Evolutionary conservation across 2,797 vertebrate species (phyloP).

Genomic region (Acanthurus lineatus): DNA sequence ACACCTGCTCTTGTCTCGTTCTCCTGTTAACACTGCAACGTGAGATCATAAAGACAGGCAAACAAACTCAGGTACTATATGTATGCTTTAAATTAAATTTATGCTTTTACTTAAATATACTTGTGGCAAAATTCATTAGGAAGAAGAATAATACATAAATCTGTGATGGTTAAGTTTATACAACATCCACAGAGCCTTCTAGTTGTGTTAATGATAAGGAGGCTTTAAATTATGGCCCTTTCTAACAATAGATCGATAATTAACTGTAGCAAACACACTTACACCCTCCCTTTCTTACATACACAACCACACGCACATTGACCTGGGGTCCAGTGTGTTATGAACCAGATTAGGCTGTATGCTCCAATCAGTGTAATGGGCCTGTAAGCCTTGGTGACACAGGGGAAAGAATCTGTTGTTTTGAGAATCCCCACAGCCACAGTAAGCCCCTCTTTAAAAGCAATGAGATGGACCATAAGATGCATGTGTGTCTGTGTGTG

Average conservation of each 20-base stretch:
- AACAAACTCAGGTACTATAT: conserved; percentile 19
- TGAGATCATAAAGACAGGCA: conserved; percentile 42
- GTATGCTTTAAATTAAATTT: conserved; percentile 4
- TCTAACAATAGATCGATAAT: conserved; percentile 39
- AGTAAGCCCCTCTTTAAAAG: conserved; percentile 79
- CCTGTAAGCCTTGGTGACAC: conserved; percentile 79
- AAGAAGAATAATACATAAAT: conserved; percentile 3
- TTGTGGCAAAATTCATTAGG: conserved; percentile 1
- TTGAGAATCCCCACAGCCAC: conserved; percentile 73
- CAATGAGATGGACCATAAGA: conserved; percentile 76
- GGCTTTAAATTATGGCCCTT: conserved; percentile 27
- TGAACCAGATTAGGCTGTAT: conserved; percentile 81
- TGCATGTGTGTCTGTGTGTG: conserved; percentile 50
- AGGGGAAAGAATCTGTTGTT: conserved; percentile 80
- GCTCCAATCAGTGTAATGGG: conserved; percentile 85
- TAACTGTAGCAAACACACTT: conserved; percentile 18
- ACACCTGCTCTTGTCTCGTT: conserved; percentile 65
- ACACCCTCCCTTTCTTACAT: conserved; percentile 3
- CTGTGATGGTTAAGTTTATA: conserved; percentile 23
- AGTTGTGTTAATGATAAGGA: conserved; percentile 28
- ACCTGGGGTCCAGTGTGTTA: conserved; percentile 73
- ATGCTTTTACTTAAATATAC: not conserved
- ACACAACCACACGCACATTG: conserved; percentile 38
- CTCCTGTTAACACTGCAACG: conserved; percentile 50
- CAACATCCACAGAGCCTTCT: conserved; percentile 1